phyloP scores from a whole-genome alignment of 2,888 invertebrate genomes.

The Chrysomela aeneicollis region DNA sequence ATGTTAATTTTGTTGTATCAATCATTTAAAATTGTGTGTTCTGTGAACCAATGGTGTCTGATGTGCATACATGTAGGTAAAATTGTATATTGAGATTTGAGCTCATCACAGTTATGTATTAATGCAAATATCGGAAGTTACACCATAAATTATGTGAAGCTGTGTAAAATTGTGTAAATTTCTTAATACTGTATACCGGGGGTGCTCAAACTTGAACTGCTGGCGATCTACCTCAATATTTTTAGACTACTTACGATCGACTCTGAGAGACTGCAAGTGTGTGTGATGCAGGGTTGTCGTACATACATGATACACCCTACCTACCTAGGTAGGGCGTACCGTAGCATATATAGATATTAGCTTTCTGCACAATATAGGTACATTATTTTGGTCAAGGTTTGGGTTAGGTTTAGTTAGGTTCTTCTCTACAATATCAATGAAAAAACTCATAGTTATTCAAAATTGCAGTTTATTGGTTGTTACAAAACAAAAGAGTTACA shows the following conservation, averaged over 20 bases:
- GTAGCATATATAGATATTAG: slow-evolving; percentile 16
- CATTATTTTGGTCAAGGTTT: slow-evolving; percentile 20
- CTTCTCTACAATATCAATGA: slow-evolving; percentile 22
- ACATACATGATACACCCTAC: no score
- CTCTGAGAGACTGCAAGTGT: slow-evolving; percentile 22
- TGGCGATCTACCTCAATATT: slow-evolving; percentile 18
- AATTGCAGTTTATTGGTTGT: slow-evolving; percentile 24
- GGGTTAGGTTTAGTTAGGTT: slow-evolving; percentile 1
- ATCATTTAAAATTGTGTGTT: no score
- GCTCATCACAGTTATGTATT: no score
- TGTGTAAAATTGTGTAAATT: no score
- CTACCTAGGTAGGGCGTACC: slow-evolving; percentile 16
- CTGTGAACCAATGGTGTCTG: no score
- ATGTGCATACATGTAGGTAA: no score
- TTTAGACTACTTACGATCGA: slow-evolving; percentile 17
- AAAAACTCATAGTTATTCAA: slow-evolving; percentile 24
- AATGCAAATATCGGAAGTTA: no score
- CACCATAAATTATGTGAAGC: no score
- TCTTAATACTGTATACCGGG: not conserved
- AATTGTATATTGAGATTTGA: no score
- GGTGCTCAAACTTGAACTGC: slow-evolving; percentile 22
- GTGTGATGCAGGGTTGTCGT: slow-evolving; percentile 20
- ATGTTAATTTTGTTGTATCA: no score
- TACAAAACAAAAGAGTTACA: slow-evolving; percentile 5
- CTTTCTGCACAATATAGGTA: slow-evolving; percentile 13